Evolutionary conservation across 2,888 invertebrate species (phyloP), one percentile per base, ranked within the genome.

Genomic region (Orthonevra nobilis): DNA sequence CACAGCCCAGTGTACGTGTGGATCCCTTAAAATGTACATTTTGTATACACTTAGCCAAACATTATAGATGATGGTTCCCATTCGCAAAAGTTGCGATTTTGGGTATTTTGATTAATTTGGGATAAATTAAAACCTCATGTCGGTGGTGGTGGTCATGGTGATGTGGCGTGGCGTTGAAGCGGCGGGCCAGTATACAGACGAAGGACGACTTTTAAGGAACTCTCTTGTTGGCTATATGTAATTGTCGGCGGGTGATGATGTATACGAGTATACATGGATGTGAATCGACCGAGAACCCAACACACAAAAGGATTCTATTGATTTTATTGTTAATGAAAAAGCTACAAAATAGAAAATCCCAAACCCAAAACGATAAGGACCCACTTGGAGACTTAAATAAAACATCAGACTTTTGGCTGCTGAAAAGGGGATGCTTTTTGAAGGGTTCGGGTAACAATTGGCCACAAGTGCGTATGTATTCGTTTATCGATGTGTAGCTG

Each of bases 101-200:
- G 83, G 84, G 82, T 84, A 84, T 85, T 85, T 86, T 86, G 86
- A 86, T 86, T 86, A 86, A 86, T 86, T 86, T 86, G 84, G 85
- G 85, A 85, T 86, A 86, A 86, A 86, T 86, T 86, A 86, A 86
- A 86, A 84, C 84, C 86, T 85, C 85, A 86, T 79, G 79, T 79
- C 68, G 50, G 70, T 32, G 70, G 38, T 50, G 79, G 54, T 68
- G 74, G n/a, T n/a, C n/a, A 38, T 66, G 60, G 34, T 50, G 60
- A 40, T 64, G 63, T n/a, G n/a, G n/a, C n/a, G n/a, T 60, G 73
- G 60, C 34, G 19, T 6, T 52, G 52, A 14, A 50, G 60, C 3
- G 44, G 38, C 20, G 58, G 46, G 32, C 17, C 28, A 46, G n/a
- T n/a, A n/a, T n/a, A n/a, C n/a, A n/a, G n/a, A n/a, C n/a, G n/a